These are phyloP conservation scores for Oncorhynchus kisutch DNA, from an alignment of 2,113 vertebrate species.

Conservation along the genomic window DNA sequence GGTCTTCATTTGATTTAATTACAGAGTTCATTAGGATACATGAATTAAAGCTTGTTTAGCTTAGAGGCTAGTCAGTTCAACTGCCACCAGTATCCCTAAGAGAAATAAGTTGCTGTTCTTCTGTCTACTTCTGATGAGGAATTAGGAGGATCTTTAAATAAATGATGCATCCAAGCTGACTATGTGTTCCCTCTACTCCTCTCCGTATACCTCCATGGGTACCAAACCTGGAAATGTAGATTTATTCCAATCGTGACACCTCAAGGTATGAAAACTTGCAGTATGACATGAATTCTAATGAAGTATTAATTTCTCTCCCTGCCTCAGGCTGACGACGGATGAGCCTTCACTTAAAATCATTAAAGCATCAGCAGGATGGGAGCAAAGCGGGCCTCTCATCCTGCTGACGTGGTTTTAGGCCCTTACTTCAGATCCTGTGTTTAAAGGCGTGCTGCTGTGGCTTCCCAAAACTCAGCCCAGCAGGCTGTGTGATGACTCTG, in stretches of 20 bases:
- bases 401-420: neutral
- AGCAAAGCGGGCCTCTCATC: neutral
- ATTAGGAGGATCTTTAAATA: neutral
- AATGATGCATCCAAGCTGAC: neutral
- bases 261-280: slow-evolving; percentile 29
- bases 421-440: neutral
- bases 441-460: neutral
- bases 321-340: slow-evolving; percentile 32
- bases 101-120: slow-evolving; percentile 16
- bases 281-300: slow-evolving; percentile 40
- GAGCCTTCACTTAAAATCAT: slow-evolving; percentile 42
- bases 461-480: neutral
- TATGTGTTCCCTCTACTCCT: neutral
- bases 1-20: slow-evolving; percentile 67
- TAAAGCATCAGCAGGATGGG: slow-evolving; percentile 31
- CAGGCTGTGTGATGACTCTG: slow-evolving; percentile 3
- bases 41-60: slow-evolving; percentile 48
- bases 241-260: slow-evolving; percentile 14
- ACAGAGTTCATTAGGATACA: slow-evolving; percentile 59
- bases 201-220: neutral
- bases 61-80: slow-evolving; percentile 46
- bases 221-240: slow-evolving; percentile 1
- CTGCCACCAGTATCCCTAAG: slow-evolving; percentile 13
- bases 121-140: slow-evolving; percentile 2
- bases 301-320: slow-evolving; percentile 36